Conservation (phyloP, 2,113 vertebrate genomes). For the Poeciliopsis turrubarensis region DNA sequence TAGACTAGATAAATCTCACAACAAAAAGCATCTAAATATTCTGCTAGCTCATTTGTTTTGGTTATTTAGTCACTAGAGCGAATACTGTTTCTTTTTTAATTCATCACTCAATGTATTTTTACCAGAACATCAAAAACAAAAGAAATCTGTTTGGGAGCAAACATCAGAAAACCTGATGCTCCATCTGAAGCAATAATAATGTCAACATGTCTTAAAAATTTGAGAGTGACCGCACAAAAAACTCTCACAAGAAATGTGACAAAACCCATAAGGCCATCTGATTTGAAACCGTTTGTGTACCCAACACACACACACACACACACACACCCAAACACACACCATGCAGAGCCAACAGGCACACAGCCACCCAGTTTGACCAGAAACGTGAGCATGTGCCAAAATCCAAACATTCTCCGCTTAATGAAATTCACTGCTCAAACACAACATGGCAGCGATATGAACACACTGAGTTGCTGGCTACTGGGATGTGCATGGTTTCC, state of each 20-base stretch:
- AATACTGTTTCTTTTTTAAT: background rate
- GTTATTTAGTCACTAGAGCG: background rate
- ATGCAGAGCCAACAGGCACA: background rate
- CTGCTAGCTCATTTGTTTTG: background rate
- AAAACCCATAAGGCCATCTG: background rate
- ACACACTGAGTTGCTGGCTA: conserved; percentile 33
- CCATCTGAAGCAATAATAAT: background rate
- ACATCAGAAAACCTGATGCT: background rate
- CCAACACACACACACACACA: no score
- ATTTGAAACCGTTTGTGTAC: no score
- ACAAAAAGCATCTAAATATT: background rate
- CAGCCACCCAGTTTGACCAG: conserved; percentile 7
- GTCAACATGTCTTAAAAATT: background rate
- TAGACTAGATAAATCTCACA: background rate
- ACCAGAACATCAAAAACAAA: no score
- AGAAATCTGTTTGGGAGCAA: background rate
- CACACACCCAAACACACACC: background rate
- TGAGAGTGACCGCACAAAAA: no score
- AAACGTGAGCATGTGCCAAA: conserved; percentile 10
- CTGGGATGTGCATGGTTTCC: conserved; percentile 59
- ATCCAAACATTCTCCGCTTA: conserved; percentile 31
- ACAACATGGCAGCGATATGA: conserved; percentile 24
- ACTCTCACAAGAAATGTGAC: background rate
- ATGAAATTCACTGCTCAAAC: conserved; percentile 36
- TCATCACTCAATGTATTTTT: no score